These are phyloP conservation scores for Trogon surrucura DNA, from an alignment of 2,113 vertebrate species.

Conservation along the genomic window DNA sequence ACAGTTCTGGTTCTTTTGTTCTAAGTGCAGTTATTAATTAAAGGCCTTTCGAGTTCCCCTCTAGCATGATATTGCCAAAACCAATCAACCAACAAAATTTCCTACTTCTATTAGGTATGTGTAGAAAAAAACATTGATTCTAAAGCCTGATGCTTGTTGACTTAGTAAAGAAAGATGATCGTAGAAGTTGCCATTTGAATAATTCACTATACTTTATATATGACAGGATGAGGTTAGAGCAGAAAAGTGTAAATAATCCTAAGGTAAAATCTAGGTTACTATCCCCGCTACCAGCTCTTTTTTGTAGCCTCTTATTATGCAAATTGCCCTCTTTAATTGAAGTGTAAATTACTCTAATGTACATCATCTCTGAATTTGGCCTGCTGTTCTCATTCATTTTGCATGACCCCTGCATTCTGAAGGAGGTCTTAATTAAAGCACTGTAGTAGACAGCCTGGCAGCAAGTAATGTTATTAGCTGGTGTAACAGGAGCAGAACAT, in stretches of 20 bases:
- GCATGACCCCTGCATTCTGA: conserved; percentile 53
- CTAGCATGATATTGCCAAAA: background rate
- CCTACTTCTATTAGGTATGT: background rate
- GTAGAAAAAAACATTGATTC: background rate
- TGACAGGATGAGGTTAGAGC: background rate
- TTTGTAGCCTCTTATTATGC: conserved; percentile 39
- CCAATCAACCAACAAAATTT: background rate
- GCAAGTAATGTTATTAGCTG: conserved; percentile 8
- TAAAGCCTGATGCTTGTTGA: background rate
- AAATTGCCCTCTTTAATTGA: conserved; percentile 56
- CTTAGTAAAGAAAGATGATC: background rate
- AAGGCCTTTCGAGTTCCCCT: background rate
- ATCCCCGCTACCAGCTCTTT: background rate
- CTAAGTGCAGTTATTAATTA: background rate
- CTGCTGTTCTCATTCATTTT: conserved; percentile 58
- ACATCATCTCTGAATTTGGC: conserved; percentile 51
- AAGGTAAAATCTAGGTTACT: conserved; percentile 53
- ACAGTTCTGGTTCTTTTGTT: background rate
- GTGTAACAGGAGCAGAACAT: conserved; percentile 12
- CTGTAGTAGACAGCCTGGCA: background rate
- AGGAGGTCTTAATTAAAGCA: conserved; percentile 51
- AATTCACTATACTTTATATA: background rate
- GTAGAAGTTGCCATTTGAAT: background rate
- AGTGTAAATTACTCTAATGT: conserved; percentile 57
- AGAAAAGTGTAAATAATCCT: conserved; percentile 23